Base-by-base conservation (phyloP, 2,888 invertebrate species). In the Athetis lepigone region DNA sequence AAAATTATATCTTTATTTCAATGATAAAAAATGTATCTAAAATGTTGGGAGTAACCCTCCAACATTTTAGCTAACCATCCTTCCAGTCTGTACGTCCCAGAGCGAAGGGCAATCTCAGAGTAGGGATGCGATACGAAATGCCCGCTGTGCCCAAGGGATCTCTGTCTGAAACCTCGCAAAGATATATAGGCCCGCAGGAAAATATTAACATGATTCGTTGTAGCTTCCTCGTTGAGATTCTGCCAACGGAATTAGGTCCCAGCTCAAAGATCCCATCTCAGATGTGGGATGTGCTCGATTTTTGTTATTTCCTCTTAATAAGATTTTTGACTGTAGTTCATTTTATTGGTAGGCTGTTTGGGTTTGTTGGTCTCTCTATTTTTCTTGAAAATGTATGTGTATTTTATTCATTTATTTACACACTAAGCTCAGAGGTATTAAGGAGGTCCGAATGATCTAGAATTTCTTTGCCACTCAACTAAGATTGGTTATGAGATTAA, bases 51-150 rank as follows among this genome's bases (percentile, higher is more conserved):
- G n/a, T n/a, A 13, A 33, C 13, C 13, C 1, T 13, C 13, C 33
- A 33, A 4, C 0, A 2, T 7, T n/a, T 45, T 8, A 13, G 70
- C 23, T 75, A n/a, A 1, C 50, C n/a, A 23, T 63, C 19, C 60
- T 50, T 23, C 1, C n/a, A 5, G 0, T 0, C 80, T 2, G 79
- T 85, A 47, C 77, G 73, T 83, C 19, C 51, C 23, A 21, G 27
- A 45, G 69, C 74, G 72, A 77, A 81, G 85, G 85, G 86, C 87
- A 89, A 89, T 89, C 87, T 87, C 82, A 79, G 84, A 82, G 83
- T 86, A 88, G 88, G 87, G 88, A 82, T 85, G 85, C 81, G 87
- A 87, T 88, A 83, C 86, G 83, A 73, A 82, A 83, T 76, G 77
- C 75, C 72, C 77, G 79, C 80, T 65, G 70, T 77, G 82, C 88